Evolutionary conservation across 2,888 invertebrate genomes (phyloP).

Genomic region (Heliconius ismenius): DNA sequence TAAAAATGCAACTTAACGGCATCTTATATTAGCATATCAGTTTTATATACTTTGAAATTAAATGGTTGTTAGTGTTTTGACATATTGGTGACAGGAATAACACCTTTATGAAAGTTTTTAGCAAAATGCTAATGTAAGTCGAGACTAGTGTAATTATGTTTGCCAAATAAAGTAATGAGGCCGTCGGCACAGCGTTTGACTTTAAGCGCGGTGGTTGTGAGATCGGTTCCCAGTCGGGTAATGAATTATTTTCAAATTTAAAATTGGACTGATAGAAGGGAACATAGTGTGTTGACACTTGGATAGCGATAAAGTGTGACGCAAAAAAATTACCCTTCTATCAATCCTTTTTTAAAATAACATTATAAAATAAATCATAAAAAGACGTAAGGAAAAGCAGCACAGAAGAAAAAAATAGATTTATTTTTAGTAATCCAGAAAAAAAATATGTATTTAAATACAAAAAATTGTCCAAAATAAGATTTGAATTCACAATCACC

Average conservation of each 20-base stretch:
- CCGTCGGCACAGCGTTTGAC: background rate
- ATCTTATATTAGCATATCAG: constrained; percentile 16
- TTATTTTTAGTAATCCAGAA: background rate
- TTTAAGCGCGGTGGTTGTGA: background rate
- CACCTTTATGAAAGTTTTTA: constrained; percentile 18
- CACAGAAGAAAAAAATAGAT: too few species aligned
- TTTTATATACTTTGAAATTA: constrained; percentile 16
- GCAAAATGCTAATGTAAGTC: constrained; percentile 3
- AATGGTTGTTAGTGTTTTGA: background rate
- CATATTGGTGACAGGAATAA: constrained; percentile 12
- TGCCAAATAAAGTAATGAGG: background rate
- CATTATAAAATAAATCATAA: too few species aligned
- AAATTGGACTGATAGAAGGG: too few species aligned
- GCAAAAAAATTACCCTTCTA: too few species aligned
- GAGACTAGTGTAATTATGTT: background rate
- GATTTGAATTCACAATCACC: background rate
- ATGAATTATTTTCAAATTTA: too few species aligned
- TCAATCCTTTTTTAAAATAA: too few species aligned
- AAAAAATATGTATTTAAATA: too few species aligned
- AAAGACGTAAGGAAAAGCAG: too few species aligned
- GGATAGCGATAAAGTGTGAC: too few species aligned
- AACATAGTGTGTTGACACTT: too few species aligned
- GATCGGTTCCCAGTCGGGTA: background rate
- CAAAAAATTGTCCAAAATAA: background rate
- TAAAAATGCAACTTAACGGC: constrained; percentile 21